These are phyloP conservation scores for Pissodes strobi DNA, from an alignment of 1,140 invertebrate species.

Conservation along the genomic window DNA sequence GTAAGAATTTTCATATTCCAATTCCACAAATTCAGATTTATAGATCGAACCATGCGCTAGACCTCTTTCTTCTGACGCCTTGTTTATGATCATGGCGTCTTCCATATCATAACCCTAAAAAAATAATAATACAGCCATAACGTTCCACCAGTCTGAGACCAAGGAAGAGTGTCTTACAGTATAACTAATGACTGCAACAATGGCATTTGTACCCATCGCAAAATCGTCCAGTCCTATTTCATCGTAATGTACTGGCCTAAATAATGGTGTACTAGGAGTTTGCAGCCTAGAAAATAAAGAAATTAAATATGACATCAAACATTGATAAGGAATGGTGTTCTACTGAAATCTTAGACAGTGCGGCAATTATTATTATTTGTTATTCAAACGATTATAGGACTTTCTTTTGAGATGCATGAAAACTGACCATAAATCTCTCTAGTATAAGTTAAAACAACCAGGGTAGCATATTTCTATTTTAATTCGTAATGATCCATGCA, in stretches of 20 bases:
- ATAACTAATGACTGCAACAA: conserved; percentile 98
- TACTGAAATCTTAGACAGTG: too few species aligned
- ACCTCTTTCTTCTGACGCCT: conserved; percentile 89
- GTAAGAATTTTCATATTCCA: conserved; percentile 65
- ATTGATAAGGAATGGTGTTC: too few species aligned
- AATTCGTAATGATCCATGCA: too few species aligned
- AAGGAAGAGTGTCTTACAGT: conserved; percentile 69
- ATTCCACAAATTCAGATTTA: conserved; percentile 82
- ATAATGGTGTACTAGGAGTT: conserved; percentile 86
- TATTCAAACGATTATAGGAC: too few species aligned
- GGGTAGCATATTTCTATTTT: too few species aligned
- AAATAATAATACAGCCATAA: too few species aligned
- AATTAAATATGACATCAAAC: too few species aligned
- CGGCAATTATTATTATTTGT: too few species aligned
- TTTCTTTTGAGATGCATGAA: too few species aligned
- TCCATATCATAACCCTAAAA: conserved; percentile 99
- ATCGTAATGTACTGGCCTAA: conserved; percentile 87
- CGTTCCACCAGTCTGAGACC: too few species aligned
- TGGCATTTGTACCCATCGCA: conserved; percentile 94
- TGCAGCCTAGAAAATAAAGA: conserved; percentile 67
- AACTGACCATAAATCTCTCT: too few species aligned
- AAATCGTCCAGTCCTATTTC: conserved; percentile 90
- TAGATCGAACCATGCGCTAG: conserved; percentile 91
- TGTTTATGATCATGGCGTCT: conserved; percentile 99
- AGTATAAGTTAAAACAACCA: too few species aligned